Base-by-base conservation (phyloP, 2,113 vertebrate genomes). In the Blennius ocellaris region DNA sequence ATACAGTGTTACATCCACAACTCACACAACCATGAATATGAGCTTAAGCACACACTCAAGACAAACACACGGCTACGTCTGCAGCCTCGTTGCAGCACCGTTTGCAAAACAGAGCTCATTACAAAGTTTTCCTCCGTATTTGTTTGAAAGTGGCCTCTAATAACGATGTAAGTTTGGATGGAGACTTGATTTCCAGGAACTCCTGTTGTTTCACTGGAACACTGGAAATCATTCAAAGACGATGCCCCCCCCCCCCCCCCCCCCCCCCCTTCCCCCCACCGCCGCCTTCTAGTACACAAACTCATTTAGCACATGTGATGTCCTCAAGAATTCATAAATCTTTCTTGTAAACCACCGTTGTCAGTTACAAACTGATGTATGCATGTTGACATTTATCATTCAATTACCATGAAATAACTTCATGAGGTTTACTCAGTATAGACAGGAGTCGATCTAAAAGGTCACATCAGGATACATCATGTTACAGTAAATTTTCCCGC, bases 71-170 rank as follows among this genome's bases (percentile, higher is more conserved):
- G 45, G 52, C 48, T 40, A 58, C 30, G 56, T 59, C 54, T 54
- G 55, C 61, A 57, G 64, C 62, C 21, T 59, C 59, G 39, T 55
- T 66, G 51, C 68, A 40, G 21, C 11, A 38, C 14, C 53, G 48
- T 76, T 40, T 76, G 76, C 21, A 49, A 60, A 69, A 56, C 15
- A 30, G 40, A 76, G 43, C 39, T 86, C 68, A 76, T 76, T 73
- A 81, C 44, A 66, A 64, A 64, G 53, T 43, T 30, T 30, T 79
- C 37, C n/a, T 74, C 62, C 69, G 41, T 70, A 14, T 76, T 63
- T 2, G n/a, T 74, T 66, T 77, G 16, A 66, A 39, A 64, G 55
- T 72, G 69, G 44, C 21, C 48, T 63, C 41, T 76, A 57, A 76
- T 71, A 44, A 78, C 57, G 41, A 54, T 75, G 30, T 16, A 63